A percentile compares a stretch with the other conserved stretches of the same genome.
Evolutionary conservation across 2,888 invertebrate genomes (phyloP).

Genomic region (Graphium colonna): DNA sequence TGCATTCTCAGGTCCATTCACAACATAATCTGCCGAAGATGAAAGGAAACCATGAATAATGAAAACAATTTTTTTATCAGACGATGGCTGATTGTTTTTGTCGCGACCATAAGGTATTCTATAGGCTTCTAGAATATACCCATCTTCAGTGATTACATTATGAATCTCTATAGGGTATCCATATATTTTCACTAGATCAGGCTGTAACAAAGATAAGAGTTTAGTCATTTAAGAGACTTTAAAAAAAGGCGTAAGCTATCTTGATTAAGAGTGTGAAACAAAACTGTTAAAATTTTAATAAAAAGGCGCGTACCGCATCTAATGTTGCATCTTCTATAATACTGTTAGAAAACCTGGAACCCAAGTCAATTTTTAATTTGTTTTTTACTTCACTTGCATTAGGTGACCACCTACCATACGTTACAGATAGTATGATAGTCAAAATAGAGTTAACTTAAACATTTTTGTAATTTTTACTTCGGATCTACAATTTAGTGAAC

Average conservation of each 20-base stretch:
- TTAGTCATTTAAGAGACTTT: background rate
- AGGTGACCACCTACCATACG: background rate
- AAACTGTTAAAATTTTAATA: background rate
- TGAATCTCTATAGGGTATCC: conserved; percentile 83
- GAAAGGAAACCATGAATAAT: conserved; percentile 86
- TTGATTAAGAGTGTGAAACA: too few relatives aligned
- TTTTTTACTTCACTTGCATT: background rate
- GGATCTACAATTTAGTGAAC: background rate
- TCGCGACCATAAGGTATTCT: conserved; percentile 82
- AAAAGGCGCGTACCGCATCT: background rate
- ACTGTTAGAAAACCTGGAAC: background rate
- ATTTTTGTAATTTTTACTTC: background rate
- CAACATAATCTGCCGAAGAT: conserved; percentile 86
- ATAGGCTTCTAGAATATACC: conserved; percentile 88
- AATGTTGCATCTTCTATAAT: background rate
- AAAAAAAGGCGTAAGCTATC: too few relatives aligned
- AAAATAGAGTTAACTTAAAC: background rate
- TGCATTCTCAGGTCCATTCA: conserved; percentile 84
- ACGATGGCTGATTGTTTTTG: conserved; percentile 51
- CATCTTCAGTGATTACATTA: conserved; percentile 84
- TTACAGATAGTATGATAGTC: background rate
- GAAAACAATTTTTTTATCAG: background rate
- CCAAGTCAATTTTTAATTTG: background rate
- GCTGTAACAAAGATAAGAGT: conserved; percentile 46
- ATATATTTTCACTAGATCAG: conserved; percentile 78